Evolutionary conservation across 1,140 invertebrate genomes (phyloP).

Genomic region (Coptotermes formosanus): DNA sequence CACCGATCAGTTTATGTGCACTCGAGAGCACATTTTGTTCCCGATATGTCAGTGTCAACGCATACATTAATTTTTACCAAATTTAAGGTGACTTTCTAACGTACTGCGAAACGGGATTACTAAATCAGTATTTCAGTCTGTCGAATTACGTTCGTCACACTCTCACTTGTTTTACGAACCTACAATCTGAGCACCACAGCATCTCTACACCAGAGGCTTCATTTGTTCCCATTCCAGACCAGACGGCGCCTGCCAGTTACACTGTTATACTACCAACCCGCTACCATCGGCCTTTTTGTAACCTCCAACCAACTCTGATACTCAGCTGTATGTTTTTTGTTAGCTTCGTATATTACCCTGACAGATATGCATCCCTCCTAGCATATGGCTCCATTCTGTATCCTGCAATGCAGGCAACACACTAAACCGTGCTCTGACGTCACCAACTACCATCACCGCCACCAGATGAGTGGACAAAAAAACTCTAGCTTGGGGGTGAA

Average conservation of each 20-base stretch:
- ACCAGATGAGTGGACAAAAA: slow-evolving; percentile 10
- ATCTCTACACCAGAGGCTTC: not conserved
- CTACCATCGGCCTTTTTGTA: not conserved
- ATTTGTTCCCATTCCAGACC: not conserved
- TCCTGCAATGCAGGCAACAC: slow-evolving; percentile 17
- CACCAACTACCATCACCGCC: slow-evolving; percentile 10
- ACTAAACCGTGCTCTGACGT: slow-evolving; percentile 17
- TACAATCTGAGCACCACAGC: not conserved
- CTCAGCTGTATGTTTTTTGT: slow-evolving; percentile 8
- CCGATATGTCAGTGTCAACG: not conserved
- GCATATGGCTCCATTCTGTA: slow-evolving; percentile 25
- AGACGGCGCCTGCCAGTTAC: slow-evolving; percentile 15
- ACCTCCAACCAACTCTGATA: not conserved
- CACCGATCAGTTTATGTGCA: not conserved
- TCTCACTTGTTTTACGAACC: not conserved
- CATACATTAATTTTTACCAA: not conserved
- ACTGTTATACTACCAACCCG: slow-evolving; percentile 5
- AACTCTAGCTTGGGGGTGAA: not conserved
- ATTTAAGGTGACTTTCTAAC: not conserved
- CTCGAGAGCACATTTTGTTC: too few relatives aligned
- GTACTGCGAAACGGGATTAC: not conserved
- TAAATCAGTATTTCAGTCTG: not conserved
- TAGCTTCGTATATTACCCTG: slow-evolving; percentile 3
- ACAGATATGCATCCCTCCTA: slow-evolving; percentile 22
- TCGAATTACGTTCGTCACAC: not conserved